phyloP scores from a whole-genome alignment of 2,888 invertebrate genomes.

The Meteorus colon region DNA sequence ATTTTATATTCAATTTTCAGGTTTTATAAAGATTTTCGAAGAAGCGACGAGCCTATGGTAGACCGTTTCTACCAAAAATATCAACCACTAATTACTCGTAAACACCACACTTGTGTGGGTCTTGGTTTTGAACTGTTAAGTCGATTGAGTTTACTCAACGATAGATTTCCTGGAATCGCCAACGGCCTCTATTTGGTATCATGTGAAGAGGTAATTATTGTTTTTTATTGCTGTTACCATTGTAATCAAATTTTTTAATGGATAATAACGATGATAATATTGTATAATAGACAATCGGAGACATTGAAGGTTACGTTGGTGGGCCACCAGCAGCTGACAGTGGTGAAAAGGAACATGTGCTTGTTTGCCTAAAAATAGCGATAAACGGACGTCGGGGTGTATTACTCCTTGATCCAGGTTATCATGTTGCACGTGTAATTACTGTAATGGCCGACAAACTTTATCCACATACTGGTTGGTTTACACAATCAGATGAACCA shows the following conservation, averaged over 20 bases:
- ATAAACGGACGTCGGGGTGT: constrained; percentile 85
- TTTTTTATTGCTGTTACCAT: constrained; percentile 21
- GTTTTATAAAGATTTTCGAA: constrained; percentile 76
- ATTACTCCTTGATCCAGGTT: constrained; percentile 91
- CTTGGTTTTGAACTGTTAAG: constrained; percentile 86
- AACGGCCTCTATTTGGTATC: constrained; percentile 84
- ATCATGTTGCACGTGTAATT: constrained; percentile 89
- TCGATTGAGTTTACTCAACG: constrained; percentile 78
- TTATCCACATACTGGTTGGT: constrained; percentile 93
- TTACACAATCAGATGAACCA: constrained; percentile 85
- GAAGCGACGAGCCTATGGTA: constrained; percentile 79
- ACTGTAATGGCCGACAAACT: constrained; percentile 89
- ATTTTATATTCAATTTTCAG: constrained; percentile 70
- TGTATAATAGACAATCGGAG: constrained; percentile 70
- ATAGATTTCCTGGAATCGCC: constrained; percentile 81
- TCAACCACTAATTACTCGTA: constrained; percentile 83
- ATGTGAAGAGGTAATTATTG: constrained; percentile 84
- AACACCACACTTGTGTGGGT: constrained; percentile 92
- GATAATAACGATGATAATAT: not conserved
- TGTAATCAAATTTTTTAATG: too few species aligned
- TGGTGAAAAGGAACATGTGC: constrained; percentile 90
- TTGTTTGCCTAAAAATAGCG: constrained; percentile 84
- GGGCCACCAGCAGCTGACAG: constrained; percentile 75
- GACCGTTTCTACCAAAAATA: constrained; percentile 85
- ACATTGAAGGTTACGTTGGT: constrained; percentile 72